Evolutionary conservation across 2,113 vertebrate species (phyloP).

Genomic region (Sphyrna mokarran): DNA sequence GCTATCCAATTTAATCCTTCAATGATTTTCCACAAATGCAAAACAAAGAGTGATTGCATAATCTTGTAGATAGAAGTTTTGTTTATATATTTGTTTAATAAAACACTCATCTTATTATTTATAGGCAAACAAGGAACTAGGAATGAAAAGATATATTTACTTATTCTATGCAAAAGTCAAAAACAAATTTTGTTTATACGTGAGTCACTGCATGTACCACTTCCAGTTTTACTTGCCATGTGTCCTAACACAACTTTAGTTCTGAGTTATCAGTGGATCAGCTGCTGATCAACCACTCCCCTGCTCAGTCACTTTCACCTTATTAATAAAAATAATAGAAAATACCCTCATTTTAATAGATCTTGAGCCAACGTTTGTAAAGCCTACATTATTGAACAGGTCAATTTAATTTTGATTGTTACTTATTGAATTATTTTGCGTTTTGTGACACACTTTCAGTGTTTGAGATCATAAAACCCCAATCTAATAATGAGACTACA

Average conservation of each 20-base stretch:
- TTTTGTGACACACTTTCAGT: not conserved
- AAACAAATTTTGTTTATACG: not conserved
- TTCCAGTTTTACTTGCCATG: not conserved
- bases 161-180: not conserved
- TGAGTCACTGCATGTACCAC: not conserved
- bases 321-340: not conserved
- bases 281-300: not conserved
- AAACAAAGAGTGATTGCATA: not conserved
- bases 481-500: not conserved
- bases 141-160: not conserved
- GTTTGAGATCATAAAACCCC: not conserved
- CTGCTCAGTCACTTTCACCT: not conserved
- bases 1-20: no score
- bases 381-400: not conserved
- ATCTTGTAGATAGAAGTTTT: not conserved
- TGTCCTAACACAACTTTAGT: not conserved
- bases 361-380: not conserved
- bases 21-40: not conserved
- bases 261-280: not conserved
- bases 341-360: not conserved
- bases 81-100: not conserved
- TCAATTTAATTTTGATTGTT: not conserved
- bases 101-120: slow-evolving; percentile 6
- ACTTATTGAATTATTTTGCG: not conserved
- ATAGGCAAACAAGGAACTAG: not conserved